Evolutionary conservation across 1,140 invertebrate species (phyloP), one percentile per base, ranked within the genome.

Genomic region (Drosophila sulfurigaster): DNA sequence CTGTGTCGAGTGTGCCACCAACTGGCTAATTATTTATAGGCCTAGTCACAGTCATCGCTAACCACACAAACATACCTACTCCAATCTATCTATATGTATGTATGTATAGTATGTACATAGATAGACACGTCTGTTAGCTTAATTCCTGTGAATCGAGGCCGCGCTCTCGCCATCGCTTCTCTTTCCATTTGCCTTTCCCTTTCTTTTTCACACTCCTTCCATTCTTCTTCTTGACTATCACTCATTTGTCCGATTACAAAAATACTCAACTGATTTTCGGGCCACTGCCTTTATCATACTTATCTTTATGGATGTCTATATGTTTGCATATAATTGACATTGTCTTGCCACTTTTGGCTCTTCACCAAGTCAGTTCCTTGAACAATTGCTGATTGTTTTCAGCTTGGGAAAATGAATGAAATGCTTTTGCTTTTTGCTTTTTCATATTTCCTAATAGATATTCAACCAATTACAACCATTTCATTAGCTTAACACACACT

Each of bases 1-100:
- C 52, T 65, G 52, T 49, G 5, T 54, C 8, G 1, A 49, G 56
- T 60, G 46, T 75, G 76, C 63, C 79, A 51, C 59, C 64, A 64
- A 81, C 62, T 77, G 69, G 69, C 82, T 88, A 87, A 87, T 88
- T 87, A 87, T 87, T 87, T 87, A 87, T 82, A 56, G 82, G 60
- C 72, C 72, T 48, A 79, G 81, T 43, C 70, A 73, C 48, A 69
- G 72, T 68, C 75, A 38, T 38, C 35, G 6, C 35, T 2, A 38
- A 38, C 35, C 35, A 10, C 35, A 38, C 35, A 38, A 7, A 10
- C 35, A 38, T 8, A 10, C 2, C 7, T 38, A 8, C 35, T 8
- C 35, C 20, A 25, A 25, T 25, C 20, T 25, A 25, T 25, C 3
- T 25, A 75, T 62, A 74, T 20, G 20, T 46, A 56, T 52, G 51